Evolutionary conservation across 2,888 invertebrate species (phyloP), one percentile per base, ranked within the genome.

Genomic region (Philereme vetulata): DNA sequence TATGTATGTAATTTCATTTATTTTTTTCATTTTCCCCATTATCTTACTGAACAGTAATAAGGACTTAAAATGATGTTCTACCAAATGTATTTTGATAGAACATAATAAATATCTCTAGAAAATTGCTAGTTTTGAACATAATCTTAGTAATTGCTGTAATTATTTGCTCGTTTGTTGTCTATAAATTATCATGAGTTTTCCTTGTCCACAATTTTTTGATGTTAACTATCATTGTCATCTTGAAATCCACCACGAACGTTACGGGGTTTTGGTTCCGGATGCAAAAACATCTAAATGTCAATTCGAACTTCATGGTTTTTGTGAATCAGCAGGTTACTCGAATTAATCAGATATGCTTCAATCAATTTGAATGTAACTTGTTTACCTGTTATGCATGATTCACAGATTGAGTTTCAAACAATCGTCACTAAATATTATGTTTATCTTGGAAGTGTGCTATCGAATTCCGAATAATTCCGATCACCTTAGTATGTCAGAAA

Each of bases 161-260:
- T 55, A 62, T 56, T 49, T 59, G 11, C 45, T 62, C 51, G 40
- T 55, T 58, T 58, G 51, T 36, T 48, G 43, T 8, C 48, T 52
- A 42, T 47, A 44, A 51, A 48, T 61, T 50, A n/a, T 47, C 53
- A 40, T 43, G 32, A 33, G 53, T 65, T 65, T 61, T 63, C 46
- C 54, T 58, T 51, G 53, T 43, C 48, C 9, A 40, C 21, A 51
- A 43, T 47, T 47, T 48, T 21, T 43, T 64, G 52, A 48, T 56
- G 67, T 71, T 72, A 71, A n/a, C 46, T 67, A 69, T 67, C 47
- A 51, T 44, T 70, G 59, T 68, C 55, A 63, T 61, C 55, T 61
- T 67, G 71, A 65, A 74, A 76, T 49, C 50, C 73, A 64, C 67
- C 65, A 52, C 67, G 72, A 75, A 73, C 74, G 82, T 84, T 78